Evolutionary conservation across 2,797 vertebrate species (phyloP), one percentile per base, ranked within the genome.

Genomic region (Oreochromis grahami): DNA sequence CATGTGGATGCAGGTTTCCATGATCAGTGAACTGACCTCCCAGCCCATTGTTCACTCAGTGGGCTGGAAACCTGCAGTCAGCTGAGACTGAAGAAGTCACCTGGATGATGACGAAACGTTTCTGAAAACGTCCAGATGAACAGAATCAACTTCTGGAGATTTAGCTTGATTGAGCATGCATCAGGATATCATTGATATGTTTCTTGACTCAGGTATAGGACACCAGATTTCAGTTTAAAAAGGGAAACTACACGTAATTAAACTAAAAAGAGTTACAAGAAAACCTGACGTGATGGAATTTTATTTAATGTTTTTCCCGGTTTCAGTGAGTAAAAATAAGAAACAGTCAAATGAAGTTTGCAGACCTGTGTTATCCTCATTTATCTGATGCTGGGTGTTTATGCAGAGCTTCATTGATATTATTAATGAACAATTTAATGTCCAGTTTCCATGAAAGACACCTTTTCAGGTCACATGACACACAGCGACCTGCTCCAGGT

Each of bases 381-480:
- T 32, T 58, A 58, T 17, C 0, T 60, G 56, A 19, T 60, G 56
- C 29, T 60, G 56, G 29, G 29, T 58, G 26, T 60, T 60, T 6
- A 19, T 60, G 9, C 56, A 60, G 15, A 60, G 29, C 56, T 34
- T 34, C 56, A 34, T 60, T 60, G 8, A 11, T 58, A 19, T 58
- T 58, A 2, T 60, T 34, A 7, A 60, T 34, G 56, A 60, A 0
- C 29, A 63, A n/a, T 38, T 8, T 0, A 21, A n/a, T 0, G 4
- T 63, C 58, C 60, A 65, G 60, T 36, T 65, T 0, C 60, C 60
- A 21, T 32, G 9, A 60, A 36, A 60, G 32, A 34, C 29, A 19
- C 32, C 32, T 60, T 60, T 60, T 12, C 56, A 60, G 32, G 56
- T 60, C 56, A 60, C 17, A 6, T 60, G 56, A 60, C 56, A 0